phyloP scores from a whole-genome alignment of 2,113 vertebrate species.

The Sciurus niger region DNA sequence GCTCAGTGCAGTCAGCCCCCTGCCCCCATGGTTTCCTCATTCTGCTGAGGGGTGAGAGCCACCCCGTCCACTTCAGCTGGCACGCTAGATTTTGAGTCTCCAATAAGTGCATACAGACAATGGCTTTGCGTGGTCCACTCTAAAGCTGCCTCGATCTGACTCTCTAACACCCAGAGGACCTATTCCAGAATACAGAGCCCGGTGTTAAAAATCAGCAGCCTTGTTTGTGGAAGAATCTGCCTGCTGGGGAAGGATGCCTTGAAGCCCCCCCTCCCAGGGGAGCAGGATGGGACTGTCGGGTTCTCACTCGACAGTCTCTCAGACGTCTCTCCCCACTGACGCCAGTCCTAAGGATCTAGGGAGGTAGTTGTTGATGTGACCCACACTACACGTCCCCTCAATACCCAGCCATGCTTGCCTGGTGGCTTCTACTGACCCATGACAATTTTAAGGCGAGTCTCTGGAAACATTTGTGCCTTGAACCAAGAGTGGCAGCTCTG shows the following conservation, averaged over 20 bases:
- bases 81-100: not conserved
- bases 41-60: not conserved
- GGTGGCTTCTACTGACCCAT: not conserved
- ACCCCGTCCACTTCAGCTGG: not conserved
- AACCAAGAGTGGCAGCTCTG: not conserved
- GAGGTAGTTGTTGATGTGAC: not conserved
- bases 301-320: not conserved
- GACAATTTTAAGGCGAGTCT: not conserved
- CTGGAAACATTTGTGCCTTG: not conserved
- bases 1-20: no score
- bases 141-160: not conserved
- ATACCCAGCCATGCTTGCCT: not conserved
- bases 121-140: no score
- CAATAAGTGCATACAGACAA: not conserved
- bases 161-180: no score
- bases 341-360: not conserved
- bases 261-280: not conserved
- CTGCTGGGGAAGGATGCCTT: not conserved
- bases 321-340: not conserved
- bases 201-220: not conserved
- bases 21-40: no score
- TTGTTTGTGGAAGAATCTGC: not conserved
- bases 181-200: not conserved
- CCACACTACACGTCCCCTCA: not conserved
- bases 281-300: rapidly evolving